Evolutionary conservation across 2,797 vertebrate genomes (phyloP).

Genomic region (Anguilla megastoma): DNA sequence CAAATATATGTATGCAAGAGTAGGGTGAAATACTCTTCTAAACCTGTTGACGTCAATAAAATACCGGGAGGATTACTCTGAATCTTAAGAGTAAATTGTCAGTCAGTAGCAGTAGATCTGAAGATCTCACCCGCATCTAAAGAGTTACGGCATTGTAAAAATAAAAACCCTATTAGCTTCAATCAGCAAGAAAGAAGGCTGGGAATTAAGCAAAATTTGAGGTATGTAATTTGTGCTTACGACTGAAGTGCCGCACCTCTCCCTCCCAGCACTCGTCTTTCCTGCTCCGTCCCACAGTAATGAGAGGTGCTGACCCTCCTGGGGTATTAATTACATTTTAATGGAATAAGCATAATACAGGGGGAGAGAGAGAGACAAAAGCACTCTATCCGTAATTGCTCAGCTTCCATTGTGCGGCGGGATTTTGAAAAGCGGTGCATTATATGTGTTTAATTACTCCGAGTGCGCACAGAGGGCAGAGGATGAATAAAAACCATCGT

Average conservation of each 20-base stretch:
- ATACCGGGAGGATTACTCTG: too few species aligned
- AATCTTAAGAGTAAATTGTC: too few species aligned
- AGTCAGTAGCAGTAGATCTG: too few species aligned
- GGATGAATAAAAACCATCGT: neutral
- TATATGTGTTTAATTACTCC: slow-evolving; percentile 20
- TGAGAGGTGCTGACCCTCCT: slow-evolving; percentile 5
- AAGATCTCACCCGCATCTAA: neutral
- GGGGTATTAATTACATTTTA: slow-evolving; percentile 27
- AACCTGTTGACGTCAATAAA: too few species aligned
- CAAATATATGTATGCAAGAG: neutral
- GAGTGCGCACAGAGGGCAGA: neutral
- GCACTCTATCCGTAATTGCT: slow-evolving; percentile 5
- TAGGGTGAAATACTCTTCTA: too few species aligned
- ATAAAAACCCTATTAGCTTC: neutral
- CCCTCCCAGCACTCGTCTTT: neutral
- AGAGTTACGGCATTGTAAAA: neutral
- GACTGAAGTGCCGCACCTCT: neutral
- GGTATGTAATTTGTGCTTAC: neutral
- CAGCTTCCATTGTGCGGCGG: neutral
- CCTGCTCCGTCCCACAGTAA: neutral
- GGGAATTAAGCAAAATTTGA: neutral
- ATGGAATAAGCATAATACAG: slow-evolving; percentile 18
- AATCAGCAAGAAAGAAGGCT: neutral
- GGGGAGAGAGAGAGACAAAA: neutral
- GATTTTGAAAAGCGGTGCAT: neutral